Conservation (phyloP, 2,888 invertebrate genomes). For the Drosophila aldrichi region DNA sequence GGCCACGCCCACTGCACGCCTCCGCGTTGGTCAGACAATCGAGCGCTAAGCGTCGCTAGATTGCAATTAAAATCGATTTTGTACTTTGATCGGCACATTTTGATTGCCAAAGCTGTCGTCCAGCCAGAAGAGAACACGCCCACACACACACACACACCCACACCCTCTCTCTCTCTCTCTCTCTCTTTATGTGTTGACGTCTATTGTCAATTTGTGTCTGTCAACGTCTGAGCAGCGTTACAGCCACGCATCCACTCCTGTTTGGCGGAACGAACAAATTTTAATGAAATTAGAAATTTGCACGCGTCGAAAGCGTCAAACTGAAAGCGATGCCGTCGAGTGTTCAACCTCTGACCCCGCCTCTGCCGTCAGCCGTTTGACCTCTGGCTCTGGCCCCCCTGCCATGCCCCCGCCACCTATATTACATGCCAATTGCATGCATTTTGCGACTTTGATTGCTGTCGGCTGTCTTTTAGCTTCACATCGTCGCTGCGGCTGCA, state of each 20-base stretch:
- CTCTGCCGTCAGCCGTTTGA: not conserved
- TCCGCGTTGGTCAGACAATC: slow-evolving; percentile 41
- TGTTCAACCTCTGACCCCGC: not conserved
- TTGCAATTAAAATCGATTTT: slow-evolving; percentile 81
- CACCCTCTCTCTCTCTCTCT: not conserved
- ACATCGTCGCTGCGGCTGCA: slow-evolving; percentile 9
- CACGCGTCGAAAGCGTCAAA: slow-evolving; percentile 51
- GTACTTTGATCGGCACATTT: slow-evolving; percentile 75
- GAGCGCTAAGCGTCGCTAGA: slow-evolving; percentile 59
- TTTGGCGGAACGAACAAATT: slow-evolving; percentile 56
- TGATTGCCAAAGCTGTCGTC: slow-evolving; percentile 71
- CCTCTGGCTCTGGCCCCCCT: not conserved
- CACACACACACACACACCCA: too few relatives aligned
- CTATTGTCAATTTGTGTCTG: slow-evolving; percentile 80
- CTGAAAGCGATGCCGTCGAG: slow-evolving; percentile 26
- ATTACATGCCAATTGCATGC: slow-evolving; percentile 67
- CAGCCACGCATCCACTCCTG: not conserved
- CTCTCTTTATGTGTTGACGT: slow-evolving; percentile 60
- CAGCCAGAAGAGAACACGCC: slow-evolving; percentile 8
- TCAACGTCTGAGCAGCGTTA: slow-evolving; percentile 67
- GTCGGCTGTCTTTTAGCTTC: slow-evolving; percentile 1
- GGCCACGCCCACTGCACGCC: slow-evolving; percentile 26
- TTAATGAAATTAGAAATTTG: slow-evolving; percentile 81
- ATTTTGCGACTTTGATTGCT: slow-evolving; percentile 70
- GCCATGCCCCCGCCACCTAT: not conserved